Evolutionary conservation across 2,113 vertebrate genomes (phyloP), one percentile per base, ranked within the genome.

Genomic region (Pelusios castaneus): DNA sequence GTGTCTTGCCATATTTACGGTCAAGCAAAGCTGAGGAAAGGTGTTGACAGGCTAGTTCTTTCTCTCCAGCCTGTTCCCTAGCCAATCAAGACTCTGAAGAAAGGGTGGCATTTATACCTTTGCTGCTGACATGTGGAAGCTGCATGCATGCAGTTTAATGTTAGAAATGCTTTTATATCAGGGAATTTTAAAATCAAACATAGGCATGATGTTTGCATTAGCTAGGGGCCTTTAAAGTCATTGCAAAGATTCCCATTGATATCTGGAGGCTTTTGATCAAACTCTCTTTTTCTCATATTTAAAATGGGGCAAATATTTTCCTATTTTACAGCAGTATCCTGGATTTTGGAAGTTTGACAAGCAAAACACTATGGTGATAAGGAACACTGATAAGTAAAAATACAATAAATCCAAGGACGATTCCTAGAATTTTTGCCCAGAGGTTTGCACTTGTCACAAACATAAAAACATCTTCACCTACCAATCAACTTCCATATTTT

Each of bases 331-430:
- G 45, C 89, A 84, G 4, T 43, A n/a, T 5, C 49, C 31, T 27
- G 25, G 41, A 13, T 52, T 47, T 58, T 47, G 9, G 16, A 43
- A 45, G 54, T 27, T 58, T 86, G 73, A 47, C 54, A 78, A 77
- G 56, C 6, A 24, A 34, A 77, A 58, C 78, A 27, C 9, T 25
- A 27, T 58, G 13, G 4, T 49, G 54, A 11, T 45, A 25, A 49
- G 43, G 14, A n/a, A 38, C 45, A 10, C 2, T 16, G 12, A 55
- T 34, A 8, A 38, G 10, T 77, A 47, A 55, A 47, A 80, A 73
- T 70, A 89, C 83, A 34, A 93, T 80, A 55, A 52, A 55, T 94
- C 80, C 78, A 91, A 95, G 92, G 58, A 91, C 94, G 91, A 73
- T 93, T 80, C 49, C 93, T 24, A 8, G 25, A 80, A 85, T 93